A percentile compares a stretch with the other conserved stretches of the same genome.
Conservation (phyloP, 2,113 vertebrate species). For the Heptranchias perlo region DNA sequence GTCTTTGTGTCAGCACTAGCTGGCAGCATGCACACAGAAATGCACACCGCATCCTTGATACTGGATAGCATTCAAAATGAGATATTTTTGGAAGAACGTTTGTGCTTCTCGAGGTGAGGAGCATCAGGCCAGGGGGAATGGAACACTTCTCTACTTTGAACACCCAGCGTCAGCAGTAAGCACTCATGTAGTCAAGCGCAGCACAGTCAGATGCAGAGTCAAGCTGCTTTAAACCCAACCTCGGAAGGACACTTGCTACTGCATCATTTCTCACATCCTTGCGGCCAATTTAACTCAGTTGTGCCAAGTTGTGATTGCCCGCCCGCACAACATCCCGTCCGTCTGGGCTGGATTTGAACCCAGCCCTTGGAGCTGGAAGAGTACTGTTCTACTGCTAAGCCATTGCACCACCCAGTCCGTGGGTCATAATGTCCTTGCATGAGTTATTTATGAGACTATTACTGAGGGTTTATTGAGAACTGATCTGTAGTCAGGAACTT, state of each 20-base stretch:
- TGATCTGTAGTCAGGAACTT: slow-evolving; percentile 17
- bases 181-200: background rate
- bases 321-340: background rate
- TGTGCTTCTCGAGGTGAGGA: background rate
- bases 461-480: slow-evolving; percentile 14
- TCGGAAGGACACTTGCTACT: background rate
- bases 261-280: background rate
- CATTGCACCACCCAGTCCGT: background rate
- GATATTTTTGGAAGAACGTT: background rate
- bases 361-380: background rate
- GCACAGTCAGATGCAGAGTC: background rate
- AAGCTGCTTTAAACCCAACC: background rate
- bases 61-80: background rate
- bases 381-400: background rate
- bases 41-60: background rate
- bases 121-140: background rate
- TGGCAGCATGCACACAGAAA: background rate
- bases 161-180: background rate
- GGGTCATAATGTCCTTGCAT: background rate
- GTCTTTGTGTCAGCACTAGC: background rate
- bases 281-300: background rate
- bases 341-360: background rate
- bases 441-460: slow-evolving; percentile 14
- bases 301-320: background rate
- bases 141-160: background rate